Evolutionary conservation across 2,113 vertebrate genomes (phyloP), one percentile per base, ranked within the genome.

Genomic region (Octodon degus): DNA sequence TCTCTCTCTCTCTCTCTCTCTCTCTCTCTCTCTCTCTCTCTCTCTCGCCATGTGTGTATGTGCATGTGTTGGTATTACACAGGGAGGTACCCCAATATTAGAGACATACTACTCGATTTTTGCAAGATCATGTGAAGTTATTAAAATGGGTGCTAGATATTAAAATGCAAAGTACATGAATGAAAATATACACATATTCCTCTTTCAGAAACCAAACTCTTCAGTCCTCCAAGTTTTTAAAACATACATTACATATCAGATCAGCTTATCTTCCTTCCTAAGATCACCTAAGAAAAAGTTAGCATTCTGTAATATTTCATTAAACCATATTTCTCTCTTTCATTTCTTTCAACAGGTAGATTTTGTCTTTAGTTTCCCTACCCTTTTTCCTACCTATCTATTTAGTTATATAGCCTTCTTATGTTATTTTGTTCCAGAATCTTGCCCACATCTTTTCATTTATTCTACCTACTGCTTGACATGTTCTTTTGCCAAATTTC

Each of bases 151-250:
- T 17, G 10, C 40, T 83, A n/a, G 1, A 6, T 16, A 74, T 84
- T 9, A 58, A 53, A 95, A n/a, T 22, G 25, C 83, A 50, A 85
- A 85, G 11, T 37, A 55, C 91, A 37, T 37, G n/a, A 86, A 86
- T 25, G 68, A 74, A 86, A 70, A 62, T 30, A 67, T n/a, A 70
- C 17, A 70, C 80, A 50, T 9, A 89, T 63, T 77, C 6, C 50
- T 87, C 55, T 68, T 65, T 90, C 10, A 53, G 7, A 77, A 85
- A 90, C 40, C 19, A 82, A 87, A 77, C 11, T 90, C 24, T 2
- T 68, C 80, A 6, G 88, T 65, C n/a, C 77, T 68, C 11, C 37
- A 30, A 81, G 79, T 27, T 55, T 96, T 50, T 47, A 95, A 95
- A 79, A 40, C 65, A 55, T 32, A 82, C 13, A 76, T 63, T 86